Evolutionary conservation across 2,888 invertebrate genomes (phyloP).

Genomic region (Amaurobius ferox): DNA sequence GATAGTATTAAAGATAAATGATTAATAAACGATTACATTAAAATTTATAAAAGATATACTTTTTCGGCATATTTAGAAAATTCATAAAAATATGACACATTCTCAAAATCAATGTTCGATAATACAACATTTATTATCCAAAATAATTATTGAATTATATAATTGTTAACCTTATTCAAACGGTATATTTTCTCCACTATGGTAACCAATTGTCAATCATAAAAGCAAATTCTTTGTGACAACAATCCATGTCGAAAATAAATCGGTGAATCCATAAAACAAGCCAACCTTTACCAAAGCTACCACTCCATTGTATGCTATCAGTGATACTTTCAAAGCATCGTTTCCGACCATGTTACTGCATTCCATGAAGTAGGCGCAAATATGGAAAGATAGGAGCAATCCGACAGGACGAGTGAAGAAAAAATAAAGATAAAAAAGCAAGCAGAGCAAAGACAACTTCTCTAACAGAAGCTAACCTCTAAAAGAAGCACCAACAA

Average conservation of each 20-base stretch:
- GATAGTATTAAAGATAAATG: too few relatives aligned
- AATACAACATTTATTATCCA: too few relatives aligned
- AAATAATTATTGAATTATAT: too few relatives aligned
- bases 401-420: constrained; percentile 4
- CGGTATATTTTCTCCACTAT: too few relatives aligned
- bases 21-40: too few relatives aligned
- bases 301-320: neutral
- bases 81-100: too few relatives aligned
- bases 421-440: constrained; percentile 10
- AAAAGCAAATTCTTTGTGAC: neutral
- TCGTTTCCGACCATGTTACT: constrained; percentile 19
- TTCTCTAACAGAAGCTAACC: constrained; percentile 34
- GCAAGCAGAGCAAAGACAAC: constrained; percentile 29
- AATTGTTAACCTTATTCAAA: too few relatives aligned
- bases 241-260: neutral
- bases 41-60: too few relatives aligned
- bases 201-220: neutral
- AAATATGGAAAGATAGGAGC: constrained; percentile 33
- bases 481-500: constrained; percentile 42
- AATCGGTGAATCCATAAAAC: neutral
- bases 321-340: constrained; percentile 24
- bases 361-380: constrained; percentile 24
- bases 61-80: too few relatives aligned
- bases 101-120: too few relatives aligned
- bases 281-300: neutral